phyloP scores from a whole-genome alignment of 2,797 vertebrate genomes.

The Trichosurus vulpecula region DNA sequence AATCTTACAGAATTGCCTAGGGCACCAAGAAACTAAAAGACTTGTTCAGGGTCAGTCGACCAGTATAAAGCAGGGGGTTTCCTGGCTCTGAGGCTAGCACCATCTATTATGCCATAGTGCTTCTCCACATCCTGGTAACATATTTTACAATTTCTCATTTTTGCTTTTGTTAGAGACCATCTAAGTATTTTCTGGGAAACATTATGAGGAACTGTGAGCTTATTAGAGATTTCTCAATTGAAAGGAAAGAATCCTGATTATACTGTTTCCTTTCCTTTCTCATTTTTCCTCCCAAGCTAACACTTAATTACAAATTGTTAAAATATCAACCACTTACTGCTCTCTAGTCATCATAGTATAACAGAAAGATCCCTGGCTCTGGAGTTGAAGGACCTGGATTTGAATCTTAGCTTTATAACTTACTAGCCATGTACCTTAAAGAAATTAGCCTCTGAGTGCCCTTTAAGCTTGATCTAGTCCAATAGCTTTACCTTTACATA shows the following conservation, averaged over 20 bases:
- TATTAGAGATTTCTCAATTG: neutral
- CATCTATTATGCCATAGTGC: neutral
- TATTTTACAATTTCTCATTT: neutral
- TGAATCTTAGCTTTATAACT: neutral
- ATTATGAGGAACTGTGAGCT: neutral
- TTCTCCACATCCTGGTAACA: neutral
- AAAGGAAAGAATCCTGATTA: neutral
- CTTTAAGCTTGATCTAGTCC: neutral
- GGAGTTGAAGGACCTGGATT: neutral
- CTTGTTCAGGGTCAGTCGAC: neutral
- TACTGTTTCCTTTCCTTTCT: neutral
- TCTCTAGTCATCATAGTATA: neutral
- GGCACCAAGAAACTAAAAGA: neutral
- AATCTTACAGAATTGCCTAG: neutral
- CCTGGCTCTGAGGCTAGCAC: neutral
- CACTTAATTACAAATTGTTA: neutral
- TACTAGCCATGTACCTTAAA: neutral
- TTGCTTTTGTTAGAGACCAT: neutral
- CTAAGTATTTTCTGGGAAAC: neutral
- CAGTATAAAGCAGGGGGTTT: neutral
- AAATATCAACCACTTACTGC: neutral
- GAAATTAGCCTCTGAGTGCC: neutral
- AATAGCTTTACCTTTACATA: neutral
- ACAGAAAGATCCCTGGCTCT: neutral
- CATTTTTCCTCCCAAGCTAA: neutral